Evolutionary conservation across 2,797 vertebrate genomes (phyloP).

Genomic region (Falco biarmicus): DNA sequence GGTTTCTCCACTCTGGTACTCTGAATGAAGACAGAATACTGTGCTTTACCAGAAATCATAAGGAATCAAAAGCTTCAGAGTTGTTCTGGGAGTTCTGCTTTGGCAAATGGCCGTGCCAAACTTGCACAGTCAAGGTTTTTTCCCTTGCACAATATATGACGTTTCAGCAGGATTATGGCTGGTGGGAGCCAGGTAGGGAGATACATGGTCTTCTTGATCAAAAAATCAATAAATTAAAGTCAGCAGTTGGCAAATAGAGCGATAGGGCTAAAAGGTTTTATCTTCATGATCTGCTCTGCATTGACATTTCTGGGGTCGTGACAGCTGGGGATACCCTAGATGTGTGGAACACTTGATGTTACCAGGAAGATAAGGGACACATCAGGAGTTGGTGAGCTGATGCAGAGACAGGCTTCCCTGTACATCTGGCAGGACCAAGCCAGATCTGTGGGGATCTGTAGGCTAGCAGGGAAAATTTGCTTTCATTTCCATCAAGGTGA

Average conservation of each 20-base stretch:
- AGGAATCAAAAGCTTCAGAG: background rate
- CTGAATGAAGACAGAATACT: background rate
- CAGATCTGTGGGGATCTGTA: background rate
- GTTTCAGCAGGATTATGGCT: background rate
- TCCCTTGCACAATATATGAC: background rate
- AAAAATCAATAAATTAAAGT: background rate
- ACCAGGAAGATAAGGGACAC: background rate
- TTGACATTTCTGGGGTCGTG: background rate
- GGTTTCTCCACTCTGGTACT: background rate
- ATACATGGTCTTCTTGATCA: background rate
- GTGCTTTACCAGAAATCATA: background rate
- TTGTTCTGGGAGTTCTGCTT: conserved; percentile 11
- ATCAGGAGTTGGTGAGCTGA: background rate
- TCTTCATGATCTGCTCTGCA: background rate
- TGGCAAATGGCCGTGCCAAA: background rate
- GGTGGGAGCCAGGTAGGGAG: background rate
- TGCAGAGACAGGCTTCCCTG: background rate
- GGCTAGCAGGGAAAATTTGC: background rate
- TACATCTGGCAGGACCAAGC: background rate
- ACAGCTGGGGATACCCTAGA: background rate
- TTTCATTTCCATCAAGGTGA: background rate
- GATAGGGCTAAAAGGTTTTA: background rate
- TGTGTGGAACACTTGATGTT: background rate
- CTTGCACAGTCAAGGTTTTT: background rate
- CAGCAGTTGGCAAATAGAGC: background rate